Conservation (phyloP, 2,113 vertebrate genomes). For the Nycticorax nycticorax region DNA sequence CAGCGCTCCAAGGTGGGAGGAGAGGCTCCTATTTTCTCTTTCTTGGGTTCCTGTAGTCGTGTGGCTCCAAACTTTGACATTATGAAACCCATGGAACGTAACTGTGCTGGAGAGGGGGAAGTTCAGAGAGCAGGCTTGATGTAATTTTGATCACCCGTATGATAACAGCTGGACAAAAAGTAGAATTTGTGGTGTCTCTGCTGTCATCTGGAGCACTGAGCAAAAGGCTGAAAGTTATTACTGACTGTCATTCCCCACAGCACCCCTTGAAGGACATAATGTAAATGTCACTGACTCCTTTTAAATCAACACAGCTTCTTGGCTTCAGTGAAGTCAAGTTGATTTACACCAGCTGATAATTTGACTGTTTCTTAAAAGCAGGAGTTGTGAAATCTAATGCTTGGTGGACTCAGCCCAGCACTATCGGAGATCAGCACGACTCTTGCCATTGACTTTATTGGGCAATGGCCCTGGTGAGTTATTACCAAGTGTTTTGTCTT, state of each 20-base stretch:
- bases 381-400: neutral
- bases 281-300: constrained; percentile 17
- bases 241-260: neutral
- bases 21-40: neutral
- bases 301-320: constrained; percentile 23
- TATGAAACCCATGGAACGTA: neutral
- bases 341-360: neutral
- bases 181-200: neutral
- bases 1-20: neutral
- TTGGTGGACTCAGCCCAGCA: neutral
- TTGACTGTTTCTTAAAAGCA: neutral
- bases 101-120: neutral
- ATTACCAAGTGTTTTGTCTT: neutral
- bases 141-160: neutral
- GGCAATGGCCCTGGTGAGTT: neutral
- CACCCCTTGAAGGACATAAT: neutral
- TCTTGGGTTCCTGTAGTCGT: neutral
- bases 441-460: constrained; percentile 39
- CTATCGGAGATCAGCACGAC: neutral
- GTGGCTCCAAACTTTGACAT: fast-evolving
- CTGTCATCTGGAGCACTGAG: neutral
- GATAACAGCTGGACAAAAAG: neutral
- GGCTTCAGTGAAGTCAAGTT: neutral
- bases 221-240: neutral
- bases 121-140: neutral